Percentiles rank a stretch among this genome's conserved stretches.
These are phyloP conservation scores for Menura novaehollandiae DNA, from an alignment of 2,113 vertebrate genomes.

Conservation along the genomic window DNA sequence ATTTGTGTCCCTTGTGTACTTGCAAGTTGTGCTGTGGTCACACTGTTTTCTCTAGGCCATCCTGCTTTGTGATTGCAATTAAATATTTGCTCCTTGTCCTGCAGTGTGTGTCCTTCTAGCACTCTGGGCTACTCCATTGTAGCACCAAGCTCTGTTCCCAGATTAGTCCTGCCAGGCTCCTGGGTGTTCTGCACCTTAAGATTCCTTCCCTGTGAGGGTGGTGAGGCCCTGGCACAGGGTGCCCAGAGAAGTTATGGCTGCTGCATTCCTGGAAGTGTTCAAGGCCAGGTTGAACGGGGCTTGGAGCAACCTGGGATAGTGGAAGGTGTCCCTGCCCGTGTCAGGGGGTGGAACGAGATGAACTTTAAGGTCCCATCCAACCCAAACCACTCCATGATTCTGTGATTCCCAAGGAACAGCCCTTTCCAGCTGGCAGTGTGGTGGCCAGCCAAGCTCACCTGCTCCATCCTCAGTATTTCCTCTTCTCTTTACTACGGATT, in stretches of 20 bases:
- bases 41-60: background rate
- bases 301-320: accelerated
- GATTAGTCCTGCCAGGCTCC: background rate
- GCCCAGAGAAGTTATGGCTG: background rate
- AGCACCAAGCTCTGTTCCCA: background rate
- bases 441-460: background rate
- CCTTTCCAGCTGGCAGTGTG: background rate
- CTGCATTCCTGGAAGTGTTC: background rate
- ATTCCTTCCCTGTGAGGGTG: background rate
- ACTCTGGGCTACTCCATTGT: background rate
- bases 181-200: background rate
- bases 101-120: background rate
- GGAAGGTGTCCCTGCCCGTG: background rate
- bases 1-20: background rate
- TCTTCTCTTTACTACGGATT: background rate
- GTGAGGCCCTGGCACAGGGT: background rate
- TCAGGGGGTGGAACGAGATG: background rate
- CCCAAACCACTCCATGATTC: background rate
- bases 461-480: background rate
- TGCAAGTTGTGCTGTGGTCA: background rate
- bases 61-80: background rate
- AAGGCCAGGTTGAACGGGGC: background rate
- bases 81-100: background rate
- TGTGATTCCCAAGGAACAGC: background rate
- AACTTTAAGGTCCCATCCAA: background rate